Evolutionary conservation across 2,888 invertebrate genomes (phyloP).

Genomic region (Drosophila aldrichi): DNA sequence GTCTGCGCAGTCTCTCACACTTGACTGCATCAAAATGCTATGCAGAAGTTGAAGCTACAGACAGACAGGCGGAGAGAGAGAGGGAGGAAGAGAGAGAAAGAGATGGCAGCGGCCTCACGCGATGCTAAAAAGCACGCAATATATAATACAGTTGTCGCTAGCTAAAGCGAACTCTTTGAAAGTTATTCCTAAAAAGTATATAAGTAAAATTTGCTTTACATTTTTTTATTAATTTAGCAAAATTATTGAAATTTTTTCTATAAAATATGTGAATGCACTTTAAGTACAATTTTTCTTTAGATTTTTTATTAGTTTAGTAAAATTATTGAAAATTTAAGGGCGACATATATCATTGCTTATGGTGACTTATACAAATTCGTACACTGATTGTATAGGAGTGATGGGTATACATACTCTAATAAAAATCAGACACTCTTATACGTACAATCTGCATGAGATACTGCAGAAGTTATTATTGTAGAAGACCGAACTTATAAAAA

Average conservation of each 20-base stretch:
- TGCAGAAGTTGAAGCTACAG: background rate
- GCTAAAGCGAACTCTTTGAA: background rate
- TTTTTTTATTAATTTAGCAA: too few relatives aligned
- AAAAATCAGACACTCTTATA: too few relatives aligned
- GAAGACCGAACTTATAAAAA: background rate
- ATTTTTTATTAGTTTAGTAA: too few relatives aligned
- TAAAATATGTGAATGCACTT: too few relatives aligned
- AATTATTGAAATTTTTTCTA: background rate
- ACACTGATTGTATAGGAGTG: too few relatives aligned
- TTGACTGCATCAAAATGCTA: constrained; percentile 36
- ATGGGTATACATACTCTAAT: too few relatives aligned
- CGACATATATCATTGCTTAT: too few relatives aligned
- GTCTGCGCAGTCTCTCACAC: constrained; percentile 54
- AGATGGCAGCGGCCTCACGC: constrained; percentile 24
- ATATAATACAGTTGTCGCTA: background rate
- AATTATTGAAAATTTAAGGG: background rate
- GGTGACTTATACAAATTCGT: too few relatives aligned
- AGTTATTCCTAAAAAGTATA: too few relatives aligned
- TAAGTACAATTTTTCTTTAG: too few relatives aligned
- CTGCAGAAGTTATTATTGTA: background rate
- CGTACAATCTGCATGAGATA: background rate
- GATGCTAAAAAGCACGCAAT: constrained; percentile 4
- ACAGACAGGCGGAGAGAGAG: background rate
- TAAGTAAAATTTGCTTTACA: background rate
- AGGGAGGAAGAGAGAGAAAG: background rate